These are phyloP conservation scores for Eutrigla gurnardus DNA, from an alignment of 2,797 vertebrate species.

Conservation along the genomic window DNA sequence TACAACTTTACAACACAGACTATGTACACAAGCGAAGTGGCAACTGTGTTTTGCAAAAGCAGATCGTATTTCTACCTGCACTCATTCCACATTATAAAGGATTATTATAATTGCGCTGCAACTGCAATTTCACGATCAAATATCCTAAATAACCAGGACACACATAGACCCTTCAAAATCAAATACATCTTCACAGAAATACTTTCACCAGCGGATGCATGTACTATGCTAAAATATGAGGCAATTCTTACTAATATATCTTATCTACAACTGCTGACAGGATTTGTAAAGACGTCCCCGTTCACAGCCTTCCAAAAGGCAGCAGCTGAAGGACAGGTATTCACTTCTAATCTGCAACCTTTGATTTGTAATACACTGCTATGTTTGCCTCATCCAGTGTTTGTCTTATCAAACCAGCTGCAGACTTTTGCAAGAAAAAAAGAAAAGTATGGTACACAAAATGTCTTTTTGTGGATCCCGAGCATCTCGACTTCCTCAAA, in stretches of 20 bases:
- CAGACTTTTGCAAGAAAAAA: neutral
- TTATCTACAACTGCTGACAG: conserved; percentile 22
- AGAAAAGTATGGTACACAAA: neutral
- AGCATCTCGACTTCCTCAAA: neutral
- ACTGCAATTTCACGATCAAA: conserved; percentile 22
- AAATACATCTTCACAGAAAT: conserved; percentile 1
- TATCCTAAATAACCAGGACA: conserved; percentile 13
- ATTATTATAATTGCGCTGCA: neutral
- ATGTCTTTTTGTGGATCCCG: neutral
- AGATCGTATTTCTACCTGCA: conserved; percentile 10
- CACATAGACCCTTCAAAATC: conserved; percentile 1
- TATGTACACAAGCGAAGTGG: conserved; percentile 8
- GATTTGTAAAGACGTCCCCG: conserved; percentile 7
- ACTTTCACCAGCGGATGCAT: neutral
- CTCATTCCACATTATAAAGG: neutral
- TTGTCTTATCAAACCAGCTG: neutral
- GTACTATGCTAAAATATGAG: conserved; percentile 1
- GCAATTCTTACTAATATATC: conserved; percentile 32
- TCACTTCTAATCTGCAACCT: conserved; percentile 14
- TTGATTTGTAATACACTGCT: conserved; percentile 10
- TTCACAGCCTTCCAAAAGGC: conserved; percentile 16
- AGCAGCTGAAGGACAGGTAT: conserved; percentile 38
- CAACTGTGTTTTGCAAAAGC: conserved; percentile 4
- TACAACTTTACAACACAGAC: neutral
- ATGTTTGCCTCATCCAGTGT: conserved; percentile 9